These are phyloP conservation scores for Ondatra zibethicus DNA, from an alignment of 2,113 vertebrate species.

Conservation along the genomic window DNA sequence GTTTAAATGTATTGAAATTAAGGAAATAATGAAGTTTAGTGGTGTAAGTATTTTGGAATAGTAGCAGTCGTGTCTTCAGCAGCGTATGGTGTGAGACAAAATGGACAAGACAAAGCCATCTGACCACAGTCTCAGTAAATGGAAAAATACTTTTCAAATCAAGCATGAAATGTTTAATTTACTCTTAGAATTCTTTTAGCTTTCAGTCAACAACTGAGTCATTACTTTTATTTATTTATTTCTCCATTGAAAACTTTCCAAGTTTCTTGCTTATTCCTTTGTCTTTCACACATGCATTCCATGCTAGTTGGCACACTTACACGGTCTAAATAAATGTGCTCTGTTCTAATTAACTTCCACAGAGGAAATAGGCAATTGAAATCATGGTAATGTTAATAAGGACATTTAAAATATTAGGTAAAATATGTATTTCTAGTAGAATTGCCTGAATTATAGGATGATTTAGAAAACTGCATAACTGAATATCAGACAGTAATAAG, in stretches of 20 bases:
- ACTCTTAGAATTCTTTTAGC: not conserved
- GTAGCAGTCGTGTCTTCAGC: not conserved
- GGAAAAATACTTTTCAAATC: not conserved
- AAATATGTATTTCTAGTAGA: not conserved
- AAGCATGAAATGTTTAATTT: not conserved
- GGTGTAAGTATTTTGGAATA: not conserved
- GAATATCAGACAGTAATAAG: too few species aligned
- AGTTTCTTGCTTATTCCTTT: not conserved
- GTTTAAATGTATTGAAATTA: not conserved
- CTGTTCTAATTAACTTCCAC: not conserved
- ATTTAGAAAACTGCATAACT: not conserved
- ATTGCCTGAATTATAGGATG: not conserved
- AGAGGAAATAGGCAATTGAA: not conserved
- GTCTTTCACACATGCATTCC: not conserved
- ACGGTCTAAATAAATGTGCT: not conserved
- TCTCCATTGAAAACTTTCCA: not conserved
- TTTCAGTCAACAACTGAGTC: not conserved
- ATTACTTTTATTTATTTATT: not conserved
- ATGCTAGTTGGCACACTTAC: not conserved
- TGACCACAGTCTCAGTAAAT: not conserved
- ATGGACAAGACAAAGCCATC: not conserved
- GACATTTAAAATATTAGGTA: not conserved
- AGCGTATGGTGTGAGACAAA: not conserved
- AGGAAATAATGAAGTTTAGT: not conserved
- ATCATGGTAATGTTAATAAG: not conserved